Conservation (phyloP, 2,888 invertebrate species). For the Rhagium mordax region DNA sequence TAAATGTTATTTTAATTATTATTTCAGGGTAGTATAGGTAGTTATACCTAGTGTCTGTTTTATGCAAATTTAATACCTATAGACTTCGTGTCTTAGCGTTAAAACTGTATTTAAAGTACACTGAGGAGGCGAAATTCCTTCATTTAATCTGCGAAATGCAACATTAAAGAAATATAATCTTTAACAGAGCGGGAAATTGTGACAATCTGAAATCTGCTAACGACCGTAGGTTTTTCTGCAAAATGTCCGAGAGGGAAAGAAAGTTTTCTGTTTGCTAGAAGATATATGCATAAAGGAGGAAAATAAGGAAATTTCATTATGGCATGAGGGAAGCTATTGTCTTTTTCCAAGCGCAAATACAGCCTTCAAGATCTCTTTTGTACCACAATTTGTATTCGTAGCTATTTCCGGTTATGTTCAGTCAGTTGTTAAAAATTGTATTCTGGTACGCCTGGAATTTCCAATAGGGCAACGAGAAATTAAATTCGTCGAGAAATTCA, state of each 20-base stretch:
- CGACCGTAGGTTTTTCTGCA: not conserved
- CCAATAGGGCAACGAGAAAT: constrained; percentile 27
- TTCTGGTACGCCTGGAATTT: constrained; percentile 45
- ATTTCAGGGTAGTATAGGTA: not conserved
- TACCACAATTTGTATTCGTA: constrained; percentile 48
- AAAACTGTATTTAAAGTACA: not conserved
- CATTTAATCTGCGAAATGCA: not conserved
- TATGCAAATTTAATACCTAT: not conserved
- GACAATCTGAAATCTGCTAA: not conserved
- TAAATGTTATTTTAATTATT: too few species aligned
- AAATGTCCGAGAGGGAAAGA: not conserved
- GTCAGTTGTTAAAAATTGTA: constrained; percentile 49
- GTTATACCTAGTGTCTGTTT: not conserved
- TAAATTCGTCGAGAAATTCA: constrained; percentile 31
- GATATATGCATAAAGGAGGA: constrained; percentile 33
- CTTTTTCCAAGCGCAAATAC: constrained; percentile 37
- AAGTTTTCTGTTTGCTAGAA: constrained; percentile 10
- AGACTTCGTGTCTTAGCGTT: not conserved
- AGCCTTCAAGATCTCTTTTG: constrained; percentile 41
- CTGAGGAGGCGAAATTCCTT: not conserved
- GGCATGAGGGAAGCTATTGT: constrained; percentile 38
- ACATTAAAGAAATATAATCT: not conserved
- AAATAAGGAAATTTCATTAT: constrained; percentile 43
- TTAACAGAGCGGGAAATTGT: not conserved
- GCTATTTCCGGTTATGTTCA: constrained; percentile 48